These are phyloP conservation scores for Balaeniceps rex DNA, from an alignment of 2,113 vertebrate species.

Conservation along the genomic window DNA sequence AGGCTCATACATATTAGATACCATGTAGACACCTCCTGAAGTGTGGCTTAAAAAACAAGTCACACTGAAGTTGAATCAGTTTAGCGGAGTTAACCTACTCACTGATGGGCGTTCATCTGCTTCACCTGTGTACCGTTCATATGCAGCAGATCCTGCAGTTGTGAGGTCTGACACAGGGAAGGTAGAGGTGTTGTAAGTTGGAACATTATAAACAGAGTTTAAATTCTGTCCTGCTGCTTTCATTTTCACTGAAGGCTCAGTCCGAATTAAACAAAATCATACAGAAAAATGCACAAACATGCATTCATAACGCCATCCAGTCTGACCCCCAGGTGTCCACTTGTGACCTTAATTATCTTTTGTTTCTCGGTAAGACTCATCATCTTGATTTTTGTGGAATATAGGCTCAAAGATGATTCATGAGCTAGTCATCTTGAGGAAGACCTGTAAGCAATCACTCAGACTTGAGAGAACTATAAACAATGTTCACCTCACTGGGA, in stretches of 20 bases:
- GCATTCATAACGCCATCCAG: not conserved
- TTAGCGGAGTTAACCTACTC: conserved; percentile 14
- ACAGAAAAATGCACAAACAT: not conserved
- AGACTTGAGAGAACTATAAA: not conserved
- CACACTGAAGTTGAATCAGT: not conserved
- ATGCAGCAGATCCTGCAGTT: not conserved
- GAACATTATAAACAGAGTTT: not conserved
- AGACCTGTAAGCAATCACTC: conserved; percentile 22
- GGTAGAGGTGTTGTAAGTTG: not conserved
- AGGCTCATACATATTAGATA: conserved; percentile 48
- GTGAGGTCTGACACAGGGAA: not conserved
- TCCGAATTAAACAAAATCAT: not conserved
- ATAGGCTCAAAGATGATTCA: conserved; percentile 1
- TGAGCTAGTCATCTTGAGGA: not conserved
- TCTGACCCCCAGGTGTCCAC: not conserved
- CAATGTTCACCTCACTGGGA: not conserved
- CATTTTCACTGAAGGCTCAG: not conserved
- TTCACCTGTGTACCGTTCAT: not conserved
- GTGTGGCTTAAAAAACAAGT: conserved; percentile 56
- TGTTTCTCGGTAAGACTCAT: not conserved
- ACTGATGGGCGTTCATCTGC: not conserved
- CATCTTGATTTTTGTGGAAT: conserved; percentile 3
- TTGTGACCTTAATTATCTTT: not conserved
- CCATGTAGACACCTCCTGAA: not conserved
- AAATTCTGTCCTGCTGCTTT: not conserved